Evolutionary conservation across 92 coral and sea anemone genomes (phyloP).

Genomic region (Pocillopora meandrina): DNA sequence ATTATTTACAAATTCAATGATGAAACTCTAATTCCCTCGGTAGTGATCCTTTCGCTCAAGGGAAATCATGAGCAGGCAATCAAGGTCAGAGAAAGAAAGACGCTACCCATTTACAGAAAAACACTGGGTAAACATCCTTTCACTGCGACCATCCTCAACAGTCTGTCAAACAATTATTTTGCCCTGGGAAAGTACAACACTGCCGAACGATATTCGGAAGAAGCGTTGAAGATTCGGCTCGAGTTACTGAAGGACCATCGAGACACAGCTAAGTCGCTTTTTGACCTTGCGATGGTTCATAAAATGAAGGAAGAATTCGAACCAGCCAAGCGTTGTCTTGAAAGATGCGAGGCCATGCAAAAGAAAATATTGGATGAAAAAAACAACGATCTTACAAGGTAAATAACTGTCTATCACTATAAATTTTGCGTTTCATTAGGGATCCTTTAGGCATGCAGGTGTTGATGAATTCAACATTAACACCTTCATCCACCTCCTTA

Average conservation of each 20-base stretch:
- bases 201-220: slow-evolving; percentile 38
- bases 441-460: no score
- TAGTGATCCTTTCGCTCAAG: slow-evolving; percentile 24
- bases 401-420: neutral
- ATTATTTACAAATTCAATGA: no score
- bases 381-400: neutral
- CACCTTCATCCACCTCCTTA: no score
- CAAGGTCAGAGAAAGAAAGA: slow-evolving; percentile 19
- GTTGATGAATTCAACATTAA: no score
- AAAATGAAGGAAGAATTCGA: slow-evolving; percentile 23
- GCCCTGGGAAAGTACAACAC: slow-evolving; percentile 34
- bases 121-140: slow-evolving; percentile 61
- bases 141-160: slow-evolving; percentile 57
- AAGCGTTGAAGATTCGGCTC: slow-evolving; percentile 54
- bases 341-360: slow-evolving; percentile 46
- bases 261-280: slow-evolving; percentile 56
- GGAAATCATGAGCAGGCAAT: slow-evolving; percentile 23
- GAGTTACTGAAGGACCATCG: slow-evolving; percentile 52
- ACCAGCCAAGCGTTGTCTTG: slow-evolving; percentile 37
- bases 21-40: neutral
- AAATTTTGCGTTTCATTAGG: no score
- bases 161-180: slow-evolving; percentile 52
- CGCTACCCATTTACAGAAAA: slow-evolving; percentile 48
- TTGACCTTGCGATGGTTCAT: slow-evolving; percentile 54
- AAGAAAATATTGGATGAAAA: slow-evolving; percentile 6